These are phyloP conservation scores for Catagonus wagneri DNA, from an alignment of 2,113 vertebrate genomes.

Conservation along the genomic window DNA sequence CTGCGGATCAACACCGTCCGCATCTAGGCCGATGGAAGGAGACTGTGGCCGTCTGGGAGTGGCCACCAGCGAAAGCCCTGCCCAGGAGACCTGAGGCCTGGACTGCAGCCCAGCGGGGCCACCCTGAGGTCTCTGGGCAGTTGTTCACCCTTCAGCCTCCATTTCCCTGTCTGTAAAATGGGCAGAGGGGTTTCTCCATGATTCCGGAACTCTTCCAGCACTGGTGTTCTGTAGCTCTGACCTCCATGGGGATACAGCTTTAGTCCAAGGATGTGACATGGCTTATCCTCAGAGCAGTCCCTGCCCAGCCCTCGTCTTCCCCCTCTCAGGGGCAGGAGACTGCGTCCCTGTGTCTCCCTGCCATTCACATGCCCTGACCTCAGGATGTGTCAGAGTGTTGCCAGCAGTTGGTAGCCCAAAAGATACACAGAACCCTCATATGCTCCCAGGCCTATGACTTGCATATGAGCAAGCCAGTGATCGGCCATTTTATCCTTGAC, in stretches of 20 bases:
- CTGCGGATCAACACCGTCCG: conserved; percentile 97
- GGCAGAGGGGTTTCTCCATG: not conserved
- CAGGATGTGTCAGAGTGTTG: not conserved
- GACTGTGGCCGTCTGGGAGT: not conserved
- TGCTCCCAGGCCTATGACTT: not conserved
- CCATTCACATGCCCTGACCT: not conserved
- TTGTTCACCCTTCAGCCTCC: not conserved
- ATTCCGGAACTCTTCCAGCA: not conserved
- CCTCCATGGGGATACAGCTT: not conserved
- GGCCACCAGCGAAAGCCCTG: not conserved
- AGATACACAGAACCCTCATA: not conserved
- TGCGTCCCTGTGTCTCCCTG: not conserved
- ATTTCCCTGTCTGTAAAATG: not conserved
- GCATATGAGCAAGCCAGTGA: not conserved
- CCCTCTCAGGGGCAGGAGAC: not conserved
- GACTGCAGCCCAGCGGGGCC: not conserved
- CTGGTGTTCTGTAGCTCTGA: conserved; percentile 43
- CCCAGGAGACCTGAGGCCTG: not conserved
- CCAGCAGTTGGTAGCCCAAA: not conserved
- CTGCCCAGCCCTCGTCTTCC: conserved; percentile 11
- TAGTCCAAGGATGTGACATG: not conserved
- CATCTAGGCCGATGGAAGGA: conserved; percentile 84
- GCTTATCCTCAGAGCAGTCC: conserved; percentile 39
- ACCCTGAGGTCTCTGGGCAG: conserved; percentile 2
- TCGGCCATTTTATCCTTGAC: not conserved